These are phyloP conservation scores for Lindbergichthys nudifrons DNA, from an alignment of 2,797 vertebrate species.

Conservation along the genomic window DNA sequence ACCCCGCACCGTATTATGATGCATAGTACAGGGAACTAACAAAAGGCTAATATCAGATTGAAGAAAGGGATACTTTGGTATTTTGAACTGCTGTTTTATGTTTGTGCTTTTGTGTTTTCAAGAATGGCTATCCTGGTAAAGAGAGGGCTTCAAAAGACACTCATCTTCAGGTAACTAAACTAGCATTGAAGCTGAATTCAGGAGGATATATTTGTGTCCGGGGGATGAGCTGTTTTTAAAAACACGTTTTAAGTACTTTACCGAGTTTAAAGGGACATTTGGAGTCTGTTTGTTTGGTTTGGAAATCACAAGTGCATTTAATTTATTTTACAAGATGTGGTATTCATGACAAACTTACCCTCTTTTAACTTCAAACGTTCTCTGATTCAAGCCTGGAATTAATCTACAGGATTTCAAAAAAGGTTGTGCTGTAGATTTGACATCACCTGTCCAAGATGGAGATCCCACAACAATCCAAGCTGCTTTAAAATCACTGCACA, in stretches of 20 bases:
- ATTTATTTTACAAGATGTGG: background rate
- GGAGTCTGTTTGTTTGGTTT: conserved; percentile 6
- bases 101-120: conserved; percentile 83
- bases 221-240: conserved; percentile 6
- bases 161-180: conserved; percentile 83
- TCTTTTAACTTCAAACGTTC: background rate
- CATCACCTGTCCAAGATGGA: background rate
- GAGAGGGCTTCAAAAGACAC: conserved; percentile 86
- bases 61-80: conserved; percentile 42
- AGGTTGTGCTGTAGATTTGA: conserved; percentile 1
- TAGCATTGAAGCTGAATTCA: conserved; percentile 46
- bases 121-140: conserved; percentile 88
- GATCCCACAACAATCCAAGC: background rate
- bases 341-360: background rate
- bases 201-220: background rate
- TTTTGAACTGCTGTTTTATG: conserved; percentile 82
- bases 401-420: background rate
- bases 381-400: background rate
- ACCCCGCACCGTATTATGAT: conserved; percentile 1
- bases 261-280: background rate
- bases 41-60: conserved; percentile 19
- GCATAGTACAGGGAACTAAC: conserved; percentile 26
- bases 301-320: background rate
- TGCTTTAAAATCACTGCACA: background rate
- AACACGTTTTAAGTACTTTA: background rate